Conservation (phyloP, 2,888 invertebrate genomes). For the Diogma glabrata region DNA sequence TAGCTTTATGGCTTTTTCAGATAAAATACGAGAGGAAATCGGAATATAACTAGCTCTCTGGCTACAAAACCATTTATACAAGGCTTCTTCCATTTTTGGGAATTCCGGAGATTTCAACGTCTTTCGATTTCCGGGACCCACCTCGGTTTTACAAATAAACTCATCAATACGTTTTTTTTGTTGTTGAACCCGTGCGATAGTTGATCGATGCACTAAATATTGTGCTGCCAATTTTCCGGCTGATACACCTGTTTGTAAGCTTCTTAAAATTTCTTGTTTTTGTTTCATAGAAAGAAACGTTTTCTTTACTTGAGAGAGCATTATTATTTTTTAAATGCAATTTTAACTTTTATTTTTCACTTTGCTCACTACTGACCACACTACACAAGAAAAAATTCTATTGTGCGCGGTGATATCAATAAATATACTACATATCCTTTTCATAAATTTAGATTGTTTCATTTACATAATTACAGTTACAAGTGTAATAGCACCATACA, state of each 20-base stretch:
- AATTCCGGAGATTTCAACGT: slow-evolving; percentile 11
- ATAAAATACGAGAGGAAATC: background rate
- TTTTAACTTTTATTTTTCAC: no score
- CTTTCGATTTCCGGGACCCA: slow-evolving; percentile 11
- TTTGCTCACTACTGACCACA: no score
- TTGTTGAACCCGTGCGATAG: background rate
- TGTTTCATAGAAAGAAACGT: background rate
- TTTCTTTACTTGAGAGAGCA: background rate
- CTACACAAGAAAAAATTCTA: no score
- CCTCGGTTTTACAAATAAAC: slow-evolving; percentile 10
- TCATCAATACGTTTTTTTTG: background rate
- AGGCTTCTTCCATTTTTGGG: slow-evolving; percentile 13
- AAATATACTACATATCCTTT: no score
- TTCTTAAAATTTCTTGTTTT: background rate
- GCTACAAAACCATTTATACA: slow-evolving; percentile 15
- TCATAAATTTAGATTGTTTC: no score
- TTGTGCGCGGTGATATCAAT: no score
- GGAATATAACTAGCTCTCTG: background rate
- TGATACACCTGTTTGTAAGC: background rate
- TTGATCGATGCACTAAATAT: background rate
- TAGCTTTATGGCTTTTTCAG: slow-evolving; percentile 15
- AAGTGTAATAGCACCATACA: no score
- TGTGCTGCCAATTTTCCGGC: background rate
- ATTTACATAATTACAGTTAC: no score
- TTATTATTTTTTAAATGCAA: background rate